Evolutionary conservation across 2,888 invertebrate species (phyloP).

Genomic region (Ametastegia equiseti): DNA sequence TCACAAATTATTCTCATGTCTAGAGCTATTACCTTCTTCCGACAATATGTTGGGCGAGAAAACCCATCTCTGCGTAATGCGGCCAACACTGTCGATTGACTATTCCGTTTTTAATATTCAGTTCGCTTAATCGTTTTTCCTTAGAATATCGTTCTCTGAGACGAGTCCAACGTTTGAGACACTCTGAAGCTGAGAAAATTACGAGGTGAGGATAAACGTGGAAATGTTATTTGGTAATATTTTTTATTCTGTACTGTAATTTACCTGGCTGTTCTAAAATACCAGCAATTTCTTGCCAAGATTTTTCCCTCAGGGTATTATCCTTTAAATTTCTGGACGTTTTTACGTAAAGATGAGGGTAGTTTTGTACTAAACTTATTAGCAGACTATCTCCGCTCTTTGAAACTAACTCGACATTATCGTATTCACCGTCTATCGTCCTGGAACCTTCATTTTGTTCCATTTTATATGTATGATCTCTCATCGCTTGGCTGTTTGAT

Average conservation of each 20-base stretch:
- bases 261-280: slow-evolving; percentile 35
- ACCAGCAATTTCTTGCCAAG: slow-evolving; percentile 14
- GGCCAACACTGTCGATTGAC: background rate
- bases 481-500: background rate
- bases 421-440: background rate
- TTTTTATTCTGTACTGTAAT: background rate
- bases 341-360: slow-evolving; percentile 23
- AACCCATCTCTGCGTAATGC: slow-evolving; percentile 4
- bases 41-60: slow-evolving; percentile 18
- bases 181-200: slow-evolving; percentile 8
- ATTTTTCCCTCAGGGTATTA: background rate
- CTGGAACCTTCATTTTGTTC: slow-evolving; percentile 4
- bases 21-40: background rate
- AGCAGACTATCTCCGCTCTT: slow-evolving; percentile 27
- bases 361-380: slow-evolving; percentile 35
- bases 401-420: background rate
- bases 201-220: too few species aligned
- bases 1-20: background rate
- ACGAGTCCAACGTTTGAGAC: slow-evolving; percentile 25
- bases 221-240: background rate
- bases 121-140: slow-evolving; percentile 21
- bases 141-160: slow-evolving; percentile 9
- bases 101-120: background rate
- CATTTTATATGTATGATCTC: slow-evolving; percentile 21
- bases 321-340: background rate